Conservation (phyloP, 2,888 invertebrate genomes). For the Caenorhabditis macrosperma region DNA sequence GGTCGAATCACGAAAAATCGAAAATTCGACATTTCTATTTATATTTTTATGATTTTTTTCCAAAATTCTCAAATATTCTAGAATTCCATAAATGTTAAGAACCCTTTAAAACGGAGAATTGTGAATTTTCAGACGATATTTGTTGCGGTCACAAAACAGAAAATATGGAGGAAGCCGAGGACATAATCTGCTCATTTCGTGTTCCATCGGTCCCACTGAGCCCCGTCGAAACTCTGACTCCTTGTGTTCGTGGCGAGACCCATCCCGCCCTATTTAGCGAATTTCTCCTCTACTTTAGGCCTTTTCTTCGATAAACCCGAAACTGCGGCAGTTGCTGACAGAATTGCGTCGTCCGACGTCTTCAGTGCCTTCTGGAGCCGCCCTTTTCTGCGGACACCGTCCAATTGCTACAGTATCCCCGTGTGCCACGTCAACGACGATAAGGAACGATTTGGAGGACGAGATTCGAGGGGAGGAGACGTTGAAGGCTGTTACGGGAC, state of each 20-base stretch:
- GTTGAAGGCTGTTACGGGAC: conserved; percentile 54
- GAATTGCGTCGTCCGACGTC: background rate
- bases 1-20: no score
- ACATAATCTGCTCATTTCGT: conserved; percentile 57
- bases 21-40: no score
- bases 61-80: background rate
- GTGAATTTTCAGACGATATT: conserved; percentile 51
- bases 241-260: conserved; percentile 58
- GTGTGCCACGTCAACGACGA: background rate
- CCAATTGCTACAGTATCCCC: conserved; percentile 33
- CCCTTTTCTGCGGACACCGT: conserved; percentile 35
- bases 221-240: conserved; percentile 58
- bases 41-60: background rate
- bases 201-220: conserved; percentile 54
- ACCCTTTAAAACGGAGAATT: no score
- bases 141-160: conserved; percentile 55
- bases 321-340: conserved; percentile 28
- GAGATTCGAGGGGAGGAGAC: conserved; percentile 56
- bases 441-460: background rate
- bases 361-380: background rate
- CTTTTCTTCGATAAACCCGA: conserved; percentile 24
- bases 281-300: conserved; percentile 38
- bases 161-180: conserved; percentile 56
- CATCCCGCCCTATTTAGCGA: no score
- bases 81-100: no score